Conservation (phyloP, 2,797 vertebrate genomes). For the Gymnothorax javanicus region DNA sequence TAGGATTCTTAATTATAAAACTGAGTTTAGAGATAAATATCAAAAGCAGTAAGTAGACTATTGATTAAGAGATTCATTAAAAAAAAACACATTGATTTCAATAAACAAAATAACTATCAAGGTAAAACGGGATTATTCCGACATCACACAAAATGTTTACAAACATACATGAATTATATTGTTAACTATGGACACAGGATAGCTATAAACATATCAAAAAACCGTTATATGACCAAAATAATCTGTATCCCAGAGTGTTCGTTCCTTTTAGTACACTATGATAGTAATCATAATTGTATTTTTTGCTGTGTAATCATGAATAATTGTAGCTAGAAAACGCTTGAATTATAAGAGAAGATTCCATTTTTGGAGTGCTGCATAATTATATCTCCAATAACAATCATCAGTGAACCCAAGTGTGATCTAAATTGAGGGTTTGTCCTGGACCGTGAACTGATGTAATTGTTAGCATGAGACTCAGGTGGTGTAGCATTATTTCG, state of each 20-base stretch:
- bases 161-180: not conserved
- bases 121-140: slow-evolving; percentile 1
- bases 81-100: not conserved
- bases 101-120: not conserved
- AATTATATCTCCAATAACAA: not conserved
- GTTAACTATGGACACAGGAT: not conserved
- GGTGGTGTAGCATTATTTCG: not conserved
- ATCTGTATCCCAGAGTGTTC: slow-evolving; percentile 20
- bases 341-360: not conserved
- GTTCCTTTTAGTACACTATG: not conserved
- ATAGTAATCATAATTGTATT: not conserved
- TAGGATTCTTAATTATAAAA: slow-evolving; percentile 1
- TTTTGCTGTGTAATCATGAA: not conserved
- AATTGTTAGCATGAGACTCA: not conserved
- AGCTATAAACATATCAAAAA: slow-evolving; percentile 11
- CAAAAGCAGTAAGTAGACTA: slow-evolving; percentile 1
- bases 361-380: not conserved
- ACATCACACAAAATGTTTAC: slow-evolving; percentile 14
- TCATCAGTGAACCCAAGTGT: not conserved
- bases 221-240: not conserved
- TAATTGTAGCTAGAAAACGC: not conserved
- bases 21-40: not conserved
- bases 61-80: not conserved
- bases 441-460: slow-evolving; percentile 1
- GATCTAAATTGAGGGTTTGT: not conserved